Conservation (phyloP, 1,140 invertebrate species). For the Idris sp. region DNA sequence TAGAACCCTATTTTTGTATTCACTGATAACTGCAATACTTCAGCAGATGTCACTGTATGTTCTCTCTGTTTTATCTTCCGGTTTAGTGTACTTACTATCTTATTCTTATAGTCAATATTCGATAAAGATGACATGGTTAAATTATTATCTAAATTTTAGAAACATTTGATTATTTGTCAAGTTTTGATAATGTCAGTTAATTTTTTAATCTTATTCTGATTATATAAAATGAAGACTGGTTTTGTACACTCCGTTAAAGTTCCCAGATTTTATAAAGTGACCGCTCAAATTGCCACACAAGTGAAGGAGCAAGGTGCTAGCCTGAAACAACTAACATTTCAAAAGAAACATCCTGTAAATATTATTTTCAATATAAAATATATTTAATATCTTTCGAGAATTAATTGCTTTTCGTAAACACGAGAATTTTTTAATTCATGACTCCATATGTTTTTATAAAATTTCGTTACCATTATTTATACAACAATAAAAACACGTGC, state of each 20-base stretch:
- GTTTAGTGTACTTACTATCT: slow-evolving; percentile 3
- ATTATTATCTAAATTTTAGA: slow-evolving; percentile 16
- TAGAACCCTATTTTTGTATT: background rate
- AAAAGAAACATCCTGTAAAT: slow-evolving; percentile 82
- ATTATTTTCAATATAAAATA: slow-evolving; percentile 3
- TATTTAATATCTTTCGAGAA: slow-evolving; percentile 32
- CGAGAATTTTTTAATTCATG: slow-evolving; percentile 19
- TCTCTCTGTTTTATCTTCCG: background rate
- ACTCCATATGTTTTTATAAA: too few relatives aligned
- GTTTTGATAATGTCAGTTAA: slow-evolving; percentile 14
- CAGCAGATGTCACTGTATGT: slow-evolving; percentile 1
- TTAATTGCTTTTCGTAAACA: slow-evolving; percentile 49
- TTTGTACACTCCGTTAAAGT: slow-evolving; percentile 87
- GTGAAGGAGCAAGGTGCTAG: slow-evolving; percentile 84
- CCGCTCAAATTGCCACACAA: slow-evolving; percentile 82
- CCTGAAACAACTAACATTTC: slow-evolving; percentile 84
- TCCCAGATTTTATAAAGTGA: slow-evolving; percentile 86
- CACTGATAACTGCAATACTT: background rate
- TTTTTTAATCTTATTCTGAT: slow-evolving; percentile 10
- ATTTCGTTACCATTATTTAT: too few relatives aligned
- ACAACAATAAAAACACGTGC: too few relatives aligned
- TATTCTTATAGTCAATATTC: slow-evolving; percentile 18
- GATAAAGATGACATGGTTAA: slow-evolving; percentile 31
- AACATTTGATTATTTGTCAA: background rate
- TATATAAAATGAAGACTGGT: slow-evolving; percentile 66